Percentiles rank a stretch among this genome's conserved stretches.
Evolutionary conservation across 2,113 vertebrate genomes (phyloP).

Genomic region (Myanophis thanlyinensis): DNA sequence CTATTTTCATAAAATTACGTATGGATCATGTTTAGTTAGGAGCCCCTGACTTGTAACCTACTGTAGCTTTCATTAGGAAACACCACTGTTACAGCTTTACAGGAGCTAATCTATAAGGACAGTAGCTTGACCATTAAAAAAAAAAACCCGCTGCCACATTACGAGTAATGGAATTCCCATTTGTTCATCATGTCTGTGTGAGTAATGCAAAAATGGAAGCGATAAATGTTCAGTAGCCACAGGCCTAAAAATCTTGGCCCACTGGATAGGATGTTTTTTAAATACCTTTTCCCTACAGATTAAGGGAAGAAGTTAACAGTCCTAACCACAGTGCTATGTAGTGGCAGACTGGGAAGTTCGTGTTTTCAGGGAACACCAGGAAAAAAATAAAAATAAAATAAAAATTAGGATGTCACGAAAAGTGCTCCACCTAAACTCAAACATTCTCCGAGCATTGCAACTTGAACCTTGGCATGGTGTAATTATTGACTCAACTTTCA

Average conservation of each 20-base stretch:
- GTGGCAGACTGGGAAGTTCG: neutral
- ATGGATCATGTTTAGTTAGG: neutral
- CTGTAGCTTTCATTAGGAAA: constrained; percentile 49
- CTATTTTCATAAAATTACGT: accelerated
- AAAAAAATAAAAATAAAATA: no score
- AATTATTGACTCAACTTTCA: constrained; percentile 35
- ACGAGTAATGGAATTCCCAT: neutral
- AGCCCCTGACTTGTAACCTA: neutral
- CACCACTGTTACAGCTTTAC: constrained; percentile 31
- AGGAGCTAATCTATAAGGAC: neutral
- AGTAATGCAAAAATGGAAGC: neutral
- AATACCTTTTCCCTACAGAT: neutral
- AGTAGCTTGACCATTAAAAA: neutral
- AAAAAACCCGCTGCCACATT: neutral
- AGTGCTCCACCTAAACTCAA: constrained; percentile 32
- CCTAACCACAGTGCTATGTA: neutral
- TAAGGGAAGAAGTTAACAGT: neutral
- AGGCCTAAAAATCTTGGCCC: neutral
- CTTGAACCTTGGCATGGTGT: constrained; percentile 37
- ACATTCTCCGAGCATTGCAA: constrained; percentile 55
- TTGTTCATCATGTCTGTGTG: neutral
- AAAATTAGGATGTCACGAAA: neutral
- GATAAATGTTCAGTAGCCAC: neutral
- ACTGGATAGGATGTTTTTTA: neutral
- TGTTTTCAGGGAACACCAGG: neutral